phyloP scores from a whole-genome alignment of 2,797 vertebrate species.

The Chromobotia macracanthus region DNA sequence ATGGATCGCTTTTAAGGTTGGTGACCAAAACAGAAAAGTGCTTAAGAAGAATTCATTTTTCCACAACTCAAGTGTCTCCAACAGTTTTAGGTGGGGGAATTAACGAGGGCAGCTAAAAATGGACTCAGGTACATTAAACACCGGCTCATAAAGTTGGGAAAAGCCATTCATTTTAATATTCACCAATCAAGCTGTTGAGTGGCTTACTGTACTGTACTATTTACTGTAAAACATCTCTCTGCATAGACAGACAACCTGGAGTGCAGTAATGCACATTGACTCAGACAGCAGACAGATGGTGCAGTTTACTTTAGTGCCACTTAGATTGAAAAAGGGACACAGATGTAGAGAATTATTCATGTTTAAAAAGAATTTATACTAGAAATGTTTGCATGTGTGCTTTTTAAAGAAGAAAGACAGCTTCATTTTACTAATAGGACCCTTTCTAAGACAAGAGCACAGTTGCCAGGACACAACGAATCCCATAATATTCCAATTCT shows the following conservation, averaged over 20 bases:
- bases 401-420: slow-evolving; percentile 11
- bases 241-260: slow-evolving; percentile 54
- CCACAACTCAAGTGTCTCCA: slow-evolving; percentile 58
- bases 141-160: slow-evolving; percentile 65
- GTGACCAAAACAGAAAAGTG: slow-evolving; percentile 57
- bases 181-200: slow-evolving; percentile 66
- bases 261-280: slow-evolving; percentile 39
- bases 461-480: not conserved
- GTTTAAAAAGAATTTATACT: slow-evolving; percentile 22
- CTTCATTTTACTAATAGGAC: not conserved
- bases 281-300: slow-evolving; percentile 30
- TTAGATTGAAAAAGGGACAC: slow-evolving; percentile 23
- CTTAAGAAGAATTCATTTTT: slow-evolving; percentile 60
- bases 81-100: slow-evolving; percentile 62
- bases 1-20: slow-evolving; percentile 61
- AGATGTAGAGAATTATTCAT: slow-evolving; percentile 2
- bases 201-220: slow-evolving; percentile 61
- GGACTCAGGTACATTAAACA: slow-evolving; percentile 56
- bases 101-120: slow-evolving; percentile 56
- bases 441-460: not conserved
- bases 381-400: not conserved
- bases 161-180: slow-evolving; percentile 64
- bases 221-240: slow-evolving; percentile 63
- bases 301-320: slow-evolving; percentile 35
- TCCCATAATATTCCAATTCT: not conserved